phyloP scores from a whole-genome alignment of 2,113 vertebrate species.

The Martes martes region DNA sequence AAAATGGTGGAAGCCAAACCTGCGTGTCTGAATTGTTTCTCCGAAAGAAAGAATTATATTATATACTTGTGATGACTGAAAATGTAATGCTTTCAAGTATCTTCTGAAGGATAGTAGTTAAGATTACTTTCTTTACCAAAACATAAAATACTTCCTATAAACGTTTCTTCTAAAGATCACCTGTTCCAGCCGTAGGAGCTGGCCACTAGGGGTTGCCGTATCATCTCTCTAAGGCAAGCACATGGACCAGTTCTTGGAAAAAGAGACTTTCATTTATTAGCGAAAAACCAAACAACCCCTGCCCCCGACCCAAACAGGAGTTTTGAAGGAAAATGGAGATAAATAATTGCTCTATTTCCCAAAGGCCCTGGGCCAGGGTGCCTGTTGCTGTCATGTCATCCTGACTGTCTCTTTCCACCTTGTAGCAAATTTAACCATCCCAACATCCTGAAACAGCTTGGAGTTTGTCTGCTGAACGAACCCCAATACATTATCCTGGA shows the following conservation, averaged over 20 bases:
- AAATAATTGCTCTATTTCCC: background rate
- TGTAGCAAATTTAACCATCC: constrained; percentile 86
- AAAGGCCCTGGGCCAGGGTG: background rate
- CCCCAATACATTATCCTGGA: constrained; percentile 86
- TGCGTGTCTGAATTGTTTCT: background rate
- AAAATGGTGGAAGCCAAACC: background rate
- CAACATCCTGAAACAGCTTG: constrained; percentile 86
- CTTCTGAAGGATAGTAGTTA: background rate
- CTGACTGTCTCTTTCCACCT: constrained; percentile 7
- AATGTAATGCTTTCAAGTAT: background rate
- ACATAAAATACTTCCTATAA: background rate
- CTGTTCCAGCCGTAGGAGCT: background rate
- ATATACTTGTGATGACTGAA: background rate
- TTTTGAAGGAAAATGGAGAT: background rate
- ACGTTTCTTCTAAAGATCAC: background rate
- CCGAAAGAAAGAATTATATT: background rate
- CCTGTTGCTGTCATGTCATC: accelerated
- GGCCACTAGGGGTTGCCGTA: constrained; percentile 80
- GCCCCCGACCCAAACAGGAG: background rate
- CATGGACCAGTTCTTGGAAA: background rate
- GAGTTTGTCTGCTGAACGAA: constrained; percentile 83
- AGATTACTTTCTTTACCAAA: constrained; percentile 28
- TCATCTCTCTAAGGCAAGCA: background rate
- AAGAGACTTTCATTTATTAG: background rate
- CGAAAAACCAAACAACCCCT: background rate